Conservation (phyloP, 1,140 invertebrate genomes). For the Lamellibrachia luymesi region DNA sequence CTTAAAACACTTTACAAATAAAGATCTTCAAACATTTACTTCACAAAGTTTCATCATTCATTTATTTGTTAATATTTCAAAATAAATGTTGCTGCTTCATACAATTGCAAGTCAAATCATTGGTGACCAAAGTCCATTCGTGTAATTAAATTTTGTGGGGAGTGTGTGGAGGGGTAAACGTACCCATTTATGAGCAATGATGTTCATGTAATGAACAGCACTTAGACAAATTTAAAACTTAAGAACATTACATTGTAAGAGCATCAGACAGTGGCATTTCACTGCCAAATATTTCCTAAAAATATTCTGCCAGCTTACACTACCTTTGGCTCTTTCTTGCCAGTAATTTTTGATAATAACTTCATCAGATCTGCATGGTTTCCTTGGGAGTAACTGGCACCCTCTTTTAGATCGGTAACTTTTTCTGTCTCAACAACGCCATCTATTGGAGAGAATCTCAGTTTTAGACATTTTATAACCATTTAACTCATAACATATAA, state of each 20-base stretch:
- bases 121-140: no score
- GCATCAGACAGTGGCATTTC: neutral
- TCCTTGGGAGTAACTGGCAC: slow-evolving; percentile 65
- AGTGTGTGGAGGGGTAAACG: no score
- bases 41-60: no score
- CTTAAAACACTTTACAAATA: no score
- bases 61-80: no score
- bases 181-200: no score
- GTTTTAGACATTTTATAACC: neutral
- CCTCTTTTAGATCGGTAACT: slow-evolving; percentile 57
- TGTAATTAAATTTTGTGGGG: no score
- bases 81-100: no score
- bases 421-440: slow-evolving; percentile 32
- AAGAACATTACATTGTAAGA: neutral
- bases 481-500: neutral
- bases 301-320: neutral
- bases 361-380: slow-evolving; percentile 67
- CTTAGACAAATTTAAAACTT: no score
- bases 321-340: slow-evolving; percentile 62
- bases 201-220: no score
- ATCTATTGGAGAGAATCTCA: slow-evolving; percentile 27
- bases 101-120: no score
- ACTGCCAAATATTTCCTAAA: neutral
- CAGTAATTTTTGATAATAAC: slow-evolving; percentile 59
- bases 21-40: no score